These are phyloP conservation scores for Pinctada fucata DNA, from an alignment of 2,888 invertebrate genomes.

Conservation along the genomic window DNA sequence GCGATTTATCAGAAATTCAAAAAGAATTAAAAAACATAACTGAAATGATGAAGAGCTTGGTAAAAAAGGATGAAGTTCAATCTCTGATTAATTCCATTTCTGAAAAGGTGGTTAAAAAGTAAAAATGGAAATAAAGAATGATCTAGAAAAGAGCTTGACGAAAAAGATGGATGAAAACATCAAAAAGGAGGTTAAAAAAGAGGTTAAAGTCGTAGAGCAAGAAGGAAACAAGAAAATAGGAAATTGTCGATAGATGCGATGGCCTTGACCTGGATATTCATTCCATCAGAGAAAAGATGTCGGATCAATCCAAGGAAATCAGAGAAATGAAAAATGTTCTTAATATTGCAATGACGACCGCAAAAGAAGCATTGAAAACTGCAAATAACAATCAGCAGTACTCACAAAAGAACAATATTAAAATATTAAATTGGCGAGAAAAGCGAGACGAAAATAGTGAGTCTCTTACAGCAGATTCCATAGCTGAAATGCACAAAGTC, in stretches of 20 bases:
- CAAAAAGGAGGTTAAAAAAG: background rate
- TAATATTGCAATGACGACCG: background rate
- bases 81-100: background rate
- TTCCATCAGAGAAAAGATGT: background rate
- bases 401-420: background rate
- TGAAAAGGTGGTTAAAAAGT: too few relatives aligned
- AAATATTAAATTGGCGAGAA: conserved; percentile 1
- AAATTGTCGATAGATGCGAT: background rate
- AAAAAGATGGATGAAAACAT: background rate
- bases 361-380: background rate
- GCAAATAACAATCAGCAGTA: conserved; percentile 5
- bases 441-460: background rate
- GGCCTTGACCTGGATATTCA: background rate
- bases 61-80: conserved; percentile 4
- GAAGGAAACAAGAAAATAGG: background rate
- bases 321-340: background rate
- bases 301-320: background rate
- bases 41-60: background rate
- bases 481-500: background rate
- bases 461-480: background rate
- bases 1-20: background rate
- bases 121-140: background rate
- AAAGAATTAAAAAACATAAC: background rate
- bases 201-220: background rate
- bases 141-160: background rate